phyloP scores from a whole-genome alignment of 2,888 invertebrate genomes.

The Rhodophaea formosa region DNA sequence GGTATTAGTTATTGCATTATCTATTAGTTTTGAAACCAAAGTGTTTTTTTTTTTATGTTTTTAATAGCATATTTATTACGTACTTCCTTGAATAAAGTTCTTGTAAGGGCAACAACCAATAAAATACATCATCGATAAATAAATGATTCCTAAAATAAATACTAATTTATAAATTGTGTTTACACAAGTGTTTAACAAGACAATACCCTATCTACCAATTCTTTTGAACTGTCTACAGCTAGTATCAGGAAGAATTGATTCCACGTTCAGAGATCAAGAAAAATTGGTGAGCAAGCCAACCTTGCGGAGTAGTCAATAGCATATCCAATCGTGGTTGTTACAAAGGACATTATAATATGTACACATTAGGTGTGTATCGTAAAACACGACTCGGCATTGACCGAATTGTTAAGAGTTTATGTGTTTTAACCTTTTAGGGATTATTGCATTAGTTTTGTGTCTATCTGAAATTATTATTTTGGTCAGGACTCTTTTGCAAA shows the following conservation, averaged over 20 bases:
- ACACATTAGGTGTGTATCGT: constrained; percentile 26
- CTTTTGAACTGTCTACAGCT: not conserved
- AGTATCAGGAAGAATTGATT: not conserved
- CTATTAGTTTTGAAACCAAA: too few relatives aligned
- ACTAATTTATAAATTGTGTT: not conserved
- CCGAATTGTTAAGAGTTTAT: constrained; percentile 8
- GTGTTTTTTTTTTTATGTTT: too few relatives aligned
- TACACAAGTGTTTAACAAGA: not conserved
- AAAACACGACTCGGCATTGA: constrained; percentile 33
- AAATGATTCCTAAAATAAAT: too few relatives aligned
- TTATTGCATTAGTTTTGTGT: not conserved
- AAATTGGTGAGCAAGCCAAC: not conserved
- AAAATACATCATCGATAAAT: not conserved
- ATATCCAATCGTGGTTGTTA: constrained; percentile 36
- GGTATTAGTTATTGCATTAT: too few relatives aligned
- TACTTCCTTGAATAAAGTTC: not conserved
- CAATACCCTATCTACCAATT: not conserved
- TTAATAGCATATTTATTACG: not conserved
- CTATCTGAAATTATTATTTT: too few relatives aligned
- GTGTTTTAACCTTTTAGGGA: not conserved
- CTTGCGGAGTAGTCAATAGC: constrained; percentile 32
- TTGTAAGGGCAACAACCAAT: not conserved
- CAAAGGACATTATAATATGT: constrained; percentile 38
- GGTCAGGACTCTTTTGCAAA: too few relatives aligned
- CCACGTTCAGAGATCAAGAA: not conserved